Percentiles rank a stretch among this genome's conserved stretches.
These are phyloP conservation scores for Brachionus sp. DNA, from an alignment of 1,140 invertebrate species.

Conservation along the genomic window DNA sequence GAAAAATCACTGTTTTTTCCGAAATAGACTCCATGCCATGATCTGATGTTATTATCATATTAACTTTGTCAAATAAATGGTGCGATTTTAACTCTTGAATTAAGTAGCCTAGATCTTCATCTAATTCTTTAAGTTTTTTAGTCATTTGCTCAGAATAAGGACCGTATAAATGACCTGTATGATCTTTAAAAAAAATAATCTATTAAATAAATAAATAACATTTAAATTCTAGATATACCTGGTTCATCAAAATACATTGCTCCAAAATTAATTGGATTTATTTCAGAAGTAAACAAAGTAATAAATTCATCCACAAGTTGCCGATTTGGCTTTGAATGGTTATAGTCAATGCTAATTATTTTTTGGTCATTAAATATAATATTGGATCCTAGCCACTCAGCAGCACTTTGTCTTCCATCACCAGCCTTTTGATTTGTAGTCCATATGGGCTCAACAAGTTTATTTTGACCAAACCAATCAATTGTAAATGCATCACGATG, in stretches of 20 bases:
- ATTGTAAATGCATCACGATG: not conserved
- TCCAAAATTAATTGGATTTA: slow-evolving; percentile 44
- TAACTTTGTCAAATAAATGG: slow-evolving; percentile 51
- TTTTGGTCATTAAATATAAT: slow-evolving; percentile 11
- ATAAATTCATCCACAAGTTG: slow-evolving; percentile 35
- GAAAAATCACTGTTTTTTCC: not conserved
- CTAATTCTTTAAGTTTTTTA: slow-evolving; percentile 52
- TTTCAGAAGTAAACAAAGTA: slow-evolving; percentile 7
- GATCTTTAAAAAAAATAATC: slow-evolving; percentile 47
- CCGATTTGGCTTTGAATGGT: slow-evolving; percentile 1
- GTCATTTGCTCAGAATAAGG: slow-evolving; percentile 52
- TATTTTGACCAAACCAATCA: slow-evolving; percentile 46
- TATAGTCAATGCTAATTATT: slow-evolving; percentile 31
- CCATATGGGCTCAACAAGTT: slow-evolving; percentile 56
- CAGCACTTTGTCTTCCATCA: slow-evolving; percentile 14
- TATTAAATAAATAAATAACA: not conserved
- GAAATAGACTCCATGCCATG: slow-evolving; percentile 48
- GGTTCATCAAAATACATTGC: slow-evolving; percentile 46
- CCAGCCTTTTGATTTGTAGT: slow-evolving; percentile 52
- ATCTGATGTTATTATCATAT: slow-evolving; percentile 48
- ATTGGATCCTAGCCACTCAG: slow-evolving; percentile 41
- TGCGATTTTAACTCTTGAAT: slow-evolving; percentile 49
- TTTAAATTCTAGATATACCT: not conserved
- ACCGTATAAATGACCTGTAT: slow-evolving; percentile 54
- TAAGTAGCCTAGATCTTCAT: slow-evolving; percentile 51